These are phyloP conservation scores for Choloepus hoffmanni DNA, from an alignment of 2,113 vertebrate genomes.

Conservation along the genomic window DNA sequence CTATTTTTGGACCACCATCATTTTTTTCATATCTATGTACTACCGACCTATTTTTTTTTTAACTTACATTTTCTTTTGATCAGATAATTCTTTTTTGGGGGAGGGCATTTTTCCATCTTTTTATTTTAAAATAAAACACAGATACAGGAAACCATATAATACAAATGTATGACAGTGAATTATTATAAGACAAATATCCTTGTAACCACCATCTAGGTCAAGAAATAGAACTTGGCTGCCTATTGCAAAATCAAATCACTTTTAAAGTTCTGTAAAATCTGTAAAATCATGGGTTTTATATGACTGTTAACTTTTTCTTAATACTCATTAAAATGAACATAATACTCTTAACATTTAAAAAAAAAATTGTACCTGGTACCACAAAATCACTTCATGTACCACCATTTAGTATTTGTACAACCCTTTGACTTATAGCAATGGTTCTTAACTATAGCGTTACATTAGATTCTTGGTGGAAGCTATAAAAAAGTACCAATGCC, in stretches of 20 bases:
- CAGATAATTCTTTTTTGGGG: no score
- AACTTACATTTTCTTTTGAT: background rate
- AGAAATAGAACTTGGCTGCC: no score
- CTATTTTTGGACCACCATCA: background rate
- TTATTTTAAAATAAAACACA: no score
- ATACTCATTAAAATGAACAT: conserved; percentile 15
- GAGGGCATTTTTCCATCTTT: no score
- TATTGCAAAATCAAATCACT: background rate
- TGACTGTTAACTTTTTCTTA: background rate
- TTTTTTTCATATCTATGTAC: background rate
- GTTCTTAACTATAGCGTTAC: background rate
- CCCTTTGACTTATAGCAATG: background rate
- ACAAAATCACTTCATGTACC: background rate
- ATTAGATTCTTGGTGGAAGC: background rate
- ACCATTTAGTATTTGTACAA: background rate
- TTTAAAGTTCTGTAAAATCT: conserved; percentile 36
- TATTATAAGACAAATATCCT: no score
- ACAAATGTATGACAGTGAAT: no score
- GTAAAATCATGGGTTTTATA: conserved; percentile 12
- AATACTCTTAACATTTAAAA: background rate
- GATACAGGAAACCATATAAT: no score
- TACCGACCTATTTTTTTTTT: background rate
- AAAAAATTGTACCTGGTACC: background rate
- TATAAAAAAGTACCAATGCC: background rate
- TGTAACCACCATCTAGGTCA: no score